Conservation (phyloP, 2,888 invertebrate genomes). For the Sphaeridia pumilis region DNA sequence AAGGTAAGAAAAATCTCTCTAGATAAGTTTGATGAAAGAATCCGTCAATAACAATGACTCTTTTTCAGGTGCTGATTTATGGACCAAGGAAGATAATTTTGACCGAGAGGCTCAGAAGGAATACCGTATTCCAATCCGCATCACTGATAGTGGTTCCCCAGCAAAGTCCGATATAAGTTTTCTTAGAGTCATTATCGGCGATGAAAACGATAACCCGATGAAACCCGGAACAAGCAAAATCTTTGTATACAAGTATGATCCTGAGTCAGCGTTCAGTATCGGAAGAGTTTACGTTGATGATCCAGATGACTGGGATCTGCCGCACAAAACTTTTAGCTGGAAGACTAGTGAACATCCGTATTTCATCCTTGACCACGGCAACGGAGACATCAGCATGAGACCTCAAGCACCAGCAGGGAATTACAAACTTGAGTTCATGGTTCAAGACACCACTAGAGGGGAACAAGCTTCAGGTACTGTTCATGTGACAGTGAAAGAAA, state of each 20-base stretch:
- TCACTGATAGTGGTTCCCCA: slow-evolving; percentile 66
- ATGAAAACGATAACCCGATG: slow-evolving; percentile 88
- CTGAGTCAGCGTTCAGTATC: slow-evolving; percentile 63
- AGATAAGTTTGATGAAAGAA: not conserved
- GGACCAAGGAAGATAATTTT: slow-evolving; percentile 44
- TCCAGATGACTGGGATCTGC: slow-evolving; percentile 91
- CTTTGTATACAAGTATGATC: slow-evolving; percentile 76
- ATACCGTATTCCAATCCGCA: slow-evolving; percentile 76
- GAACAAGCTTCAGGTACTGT: slow-evolving; percentile 65
- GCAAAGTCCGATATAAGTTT: slow-evolving; percentile 64
- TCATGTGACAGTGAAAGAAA: slow-evolving; percentile 70
- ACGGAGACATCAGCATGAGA: slow-evolving; percentile 76
- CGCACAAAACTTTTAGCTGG: slow-evolving; percentile 79
- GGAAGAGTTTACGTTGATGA: slow-evolving; percentile 90
- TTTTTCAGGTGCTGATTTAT: slow-evolving; percentile 16
- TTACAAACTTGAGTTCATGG: slow-evolving; percentile 58
- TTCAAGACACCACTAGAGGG: slow-evolving; percentile 38
- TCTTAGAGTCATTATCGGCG: slow-evolving; percentile 81
- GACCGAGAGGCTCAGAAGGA: slow-evolving; percentile 79
- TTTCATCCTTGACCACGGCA: slow-evolving; percentile 61
- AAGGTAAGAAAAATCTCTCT: slow-evolving; percentile 40
- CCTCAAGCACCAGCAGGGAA: slow-evolving; percentile 51
- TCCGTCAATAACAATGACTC: not conserved
- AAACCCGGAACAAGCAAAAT: slow-evolving; percentile 74
- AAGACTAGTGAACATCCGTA: slow-evolving; percentile 44